phyloP scores from a whole-genome alignment of 2,888 invertebrate species.

The Pelosia muscerda region DNA sequence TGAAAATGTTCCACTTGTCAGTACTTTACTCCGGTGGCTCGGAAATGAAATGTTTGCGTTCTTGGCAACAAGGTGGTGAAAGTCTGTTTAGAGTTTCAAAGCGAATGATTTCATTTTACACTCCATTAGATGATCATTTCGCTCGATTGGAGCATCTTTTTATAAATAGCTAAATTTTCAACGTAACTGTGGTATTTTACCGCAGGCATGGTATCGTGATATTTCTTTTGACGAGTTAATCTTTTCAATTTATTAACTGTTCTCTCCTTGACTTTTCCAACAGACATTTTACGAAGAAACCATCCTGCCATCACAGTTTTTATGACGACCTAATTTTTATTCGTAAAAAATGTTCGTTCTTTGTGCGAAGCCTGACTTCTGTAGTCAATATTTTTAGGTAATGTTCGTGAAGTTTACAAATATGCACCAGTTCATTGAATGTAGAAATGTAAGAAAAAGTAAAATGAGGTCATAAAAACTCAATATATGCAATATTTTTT shows the following conservation, averaged over 20 bases:
- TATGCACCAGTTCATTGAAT: background rate
- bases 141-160: slow-evolving; percentile 29
- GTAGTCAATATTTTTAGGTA: background rate
- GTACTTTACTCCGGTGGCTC: slow-evolving; percentile 21
- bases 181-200: slow-evolving; percentile 12
- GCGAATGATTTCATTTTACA: slow-evolving; percentile 67
- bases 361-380: background rate
- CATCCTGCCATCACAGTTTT: background rate
- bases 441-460: no score
- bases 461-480: no score
- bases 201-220: background rate
- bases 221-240: background rate
- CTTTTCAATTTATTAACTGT: background rate
- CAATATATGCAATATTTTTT: no score
- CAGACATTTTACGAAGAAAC: background rate
- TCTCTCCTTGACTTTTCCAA: background rate
- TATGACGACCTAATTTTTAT: slow-evolving; percentile 2
- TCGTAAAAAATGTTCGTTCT: background rate
- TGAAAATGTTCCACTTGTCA: slow-evolving; percentile 32
- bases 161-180: slow-evolving; percentile 25
- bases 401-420: background rate
- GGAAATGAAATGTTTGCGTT: slow-evolving; percentile 66
- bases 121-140: slow-evolving; percentile 55
- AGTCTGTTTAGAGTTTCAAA: slow-evolving; percentile 61
- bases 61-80: slow-evolving; percentile 64